Base-by-base conservation (phyloP, 2,797 vertebrate genomes). In the Typhlichthys eigenmanni region DNA sequence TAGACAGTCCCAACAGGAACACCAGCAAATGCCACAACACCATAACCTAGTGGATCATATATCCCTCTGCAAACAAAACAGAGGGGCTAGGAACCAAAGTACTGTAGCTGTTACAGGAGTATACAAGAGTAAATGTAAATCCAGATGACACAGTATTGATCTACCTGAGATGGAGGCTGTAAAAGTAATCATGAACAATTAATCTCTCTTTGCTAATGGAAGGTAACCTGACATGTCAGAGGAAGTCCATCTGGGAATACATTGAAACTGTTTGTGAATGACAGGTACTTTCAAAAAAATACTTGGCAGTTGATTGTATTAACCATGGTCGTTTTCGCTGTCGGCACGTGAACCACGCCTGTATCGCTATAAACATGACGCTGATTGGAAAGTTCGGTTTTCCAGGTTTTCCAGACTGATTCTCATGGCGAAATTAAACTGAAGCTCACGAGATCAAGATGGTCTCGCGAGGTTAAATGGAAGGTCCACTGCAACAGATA, bases 31-130 rank as follows among this genome's bases (percentile, higher is more conserved):
- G 79, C 66, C 66, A 65, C 72, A 81, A 65, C 72, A 81, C 82
- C 83, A 82, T 77, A 88, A 70, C 77, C 75, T 76, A 67, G 85
- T 73, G 84, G 82, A 84, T 82, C 77, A 78, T 79, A 87, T 87
- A 89, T 90, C 84, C 82, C 74, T 89, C 81, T 70, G 66, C 76
- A 68, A 76, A 84, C 84, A 85, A 71, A 88, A 83, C 60, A 43
- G 66, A 78, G 61, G 70, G 57, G 64, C 74, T 74, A 72, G 75
- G 68, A 83, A 76, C 34, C 43, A 13, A 69, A 45, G 68, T 59
- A 34, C 34, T 34, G 34, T 34, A 71, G 69, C 54, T 16, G 71
- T 74, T 79, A 38, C 71, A 38, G 53, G 55, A 66, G 54, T 19
- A 19, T 19, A 19, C 19, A 66, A 55, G 76, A 85, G 57, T 71